Conservation (phyloP, 2,797 vertebrate genomes). For the Sebastes trivittatus region DNA sequence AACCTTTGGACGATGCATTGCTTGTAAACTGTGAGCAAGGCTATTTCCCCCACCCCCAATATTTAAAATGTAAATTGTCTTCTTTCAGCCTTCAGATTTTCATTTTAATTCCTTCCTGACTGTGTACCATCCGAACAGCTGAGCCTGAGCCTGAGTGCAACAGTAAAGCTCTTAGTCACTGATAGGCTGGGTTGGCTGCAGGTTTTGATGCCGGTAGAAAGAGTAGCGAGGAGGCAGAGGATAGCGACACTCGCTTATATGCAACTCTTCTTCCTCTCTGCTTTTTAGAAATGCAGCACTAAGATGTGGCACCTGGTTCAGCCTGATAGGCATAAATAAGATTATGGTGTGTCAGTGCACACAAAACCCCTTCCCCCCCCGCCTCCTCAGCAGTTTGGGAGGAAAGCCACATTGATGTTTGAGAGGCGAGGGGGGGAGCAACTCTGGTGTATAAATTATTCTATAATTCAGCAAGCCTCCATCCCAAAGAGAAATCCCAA, state of each 20-base stretch:
- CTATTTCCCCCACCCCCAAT: background rate
- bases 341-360: constrained; percentile 38
- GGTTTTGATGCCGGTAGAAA: constrained; percentile 20
- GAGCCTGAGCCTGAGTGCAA: background rate
- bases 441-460: constrained; percentile 60
- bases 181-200: constrained; percentile 32
- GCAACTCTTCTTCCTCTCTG: background rate
- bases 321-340: constrained; percentile 59
- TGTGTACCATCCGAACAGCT: constrained; percentile 5
- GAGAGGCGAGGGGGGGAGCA: constrained; percentile 36
- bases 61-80: background rate
- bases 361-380: background rate
- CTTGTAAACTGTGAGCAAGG: background rate
- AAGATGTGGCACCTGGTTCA: constrained; percentile 45
- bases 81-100: background rate
- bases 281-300: constrained; percentile 31
- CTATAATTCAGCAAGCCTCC: constrained; percentile 40
- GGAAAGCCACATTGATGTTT: constrained; percentile 55
- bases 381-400: constrained; percentile 68
- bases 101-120: background rate
- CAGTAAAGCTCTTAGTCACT: constrained; percentile 26
- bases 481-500: constrained; percentile 40
- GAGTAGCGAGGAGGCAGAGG: background rate
- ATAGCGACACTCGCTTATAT: background rate
- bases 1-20: background rate